Conservation (phyloP, 2,888 invertebrate genomes). For the Teleiodes luculella region DNA sequence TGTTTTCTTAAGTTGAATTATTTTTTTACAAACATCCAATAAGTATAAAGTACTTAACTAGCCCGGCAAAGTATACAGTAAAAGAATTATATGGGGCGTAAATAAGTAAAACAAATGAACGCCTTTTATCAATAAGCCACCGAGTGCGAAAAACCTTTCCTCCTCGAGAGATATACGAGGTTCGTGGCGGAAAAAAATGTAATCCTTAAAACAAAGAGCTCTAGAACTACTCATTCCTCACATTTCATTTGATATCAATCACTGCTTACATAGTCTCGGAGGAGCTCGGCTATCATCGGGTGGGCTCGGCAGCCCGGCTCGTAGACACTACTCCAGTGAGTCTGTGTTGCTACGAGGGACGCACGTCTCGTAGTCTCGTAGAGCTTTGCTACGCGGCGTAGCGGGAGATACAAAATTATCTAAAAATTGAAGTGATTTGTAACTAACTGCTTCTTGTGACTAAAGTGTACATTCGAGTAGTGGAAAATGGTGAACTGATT, state of each 20-base stretch:
- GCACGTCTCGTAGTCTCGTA: constrained; percentile 43
- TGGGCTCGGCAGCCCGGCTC: constrained; percentile 49
- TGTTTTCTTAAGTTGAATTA: not conserved
- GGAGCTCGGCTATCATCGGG: constrained; percentile 54
- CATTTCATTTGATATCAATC: constrained; percentile 79
- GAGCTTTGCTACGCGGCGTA: constrained; percentile 9
- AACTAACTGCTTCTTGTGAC: constrained; percentile 8
- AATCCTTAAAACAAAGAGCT: constrained; percentile 72
- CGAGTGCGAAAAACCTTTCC: constrained; percentile 26
- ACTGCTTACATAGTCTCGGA: constrained; percentile 66
- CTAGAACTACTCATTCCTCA: constrained; percentile 72
- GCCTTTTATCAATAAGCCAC: constrained; percentile 29
- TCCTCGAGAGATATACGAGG: constrained; percentile 29
- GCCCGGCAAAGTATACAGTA: not conserved
- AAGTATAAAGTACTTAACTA: not conserved
- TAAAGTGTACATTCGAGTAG: constrained; percentile 32
- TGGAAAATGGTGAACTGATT: constrained; percentile 43
- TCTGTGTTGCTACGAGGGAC: constrained; percentile 53
- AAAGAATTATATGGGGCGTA: constrained; percentile 2
- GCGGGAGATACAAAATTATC: constrained; percentile 10
- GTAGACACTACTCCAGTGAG: constrained; percentile 61
- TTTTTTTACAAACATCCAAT: too few relatives aligned
- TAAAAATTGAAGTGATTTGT: constrained; percentile 24
- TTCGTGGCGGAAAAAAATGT: constrained; percentile 44
- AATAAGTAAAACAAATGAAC: constrained; percentile 23